Evolutionary conservation across 2,888 invertebrate genomes (phyloP).

Genomic region (Drosophila siamana): DNA sequence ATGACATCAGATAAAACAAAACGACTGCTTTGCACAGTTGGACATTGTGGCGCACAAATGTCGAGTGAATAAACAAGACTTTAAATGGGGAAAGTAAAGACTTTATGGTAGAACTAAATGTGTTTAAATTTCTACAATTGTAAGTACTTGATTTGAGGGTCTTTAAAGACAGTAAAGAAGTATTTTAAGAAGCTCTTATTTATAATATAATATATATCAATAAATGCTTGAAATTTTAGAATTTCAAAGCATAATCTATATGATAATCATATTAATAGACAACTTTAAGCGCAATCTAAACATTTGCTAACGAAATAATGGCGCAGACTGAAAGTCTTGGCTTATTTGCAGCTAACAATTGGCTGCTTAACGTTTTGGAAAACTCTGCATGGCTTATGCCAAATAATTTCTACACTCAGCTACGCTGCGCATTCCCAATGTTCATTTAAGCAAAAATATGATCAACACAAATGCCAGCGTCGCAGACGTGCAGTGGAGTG

Average conservation of each 20-base stretch:
- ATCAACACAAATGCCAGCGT: conserved; percentile 1
- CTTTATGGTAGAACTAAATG: no score
- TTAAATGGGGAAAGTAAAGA: neutral
- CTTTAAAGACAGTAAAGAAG: no score
- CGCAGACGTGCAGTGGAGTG: conserved; percentile 18
- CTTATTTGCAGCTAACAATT: neutral
- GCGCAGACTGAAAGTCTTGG: neutral
- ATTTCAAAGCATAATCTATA: no score
- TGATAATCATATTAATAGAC: no score
- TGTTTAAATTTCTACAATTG: no score
- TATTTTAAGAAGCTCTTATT: no score
- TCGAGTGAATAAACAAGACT: neutral
- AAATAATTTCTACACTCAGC: neutral
- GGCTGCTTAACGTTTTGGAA: neutral
- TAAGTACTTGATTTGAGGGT: no score
- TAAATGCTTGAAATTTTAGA: no score
- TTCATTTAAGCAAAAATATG: conserved; percentile 4
- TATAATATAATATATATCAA: no score
- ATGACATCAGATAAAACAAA: conserved; percentile 2
- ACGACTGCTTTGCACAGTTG: neutral
- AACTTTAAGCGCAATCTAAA: neutral
- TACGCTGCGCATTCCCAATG: conserved; percentile 1
- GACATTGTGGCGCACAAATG: neutral
- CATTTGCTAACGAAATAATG: neutral
- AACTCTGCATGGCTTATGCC: neutral